Conservation (phyloP, 2,797 vertebrate genomes). For the Taeniopygia guttata region DNA sequence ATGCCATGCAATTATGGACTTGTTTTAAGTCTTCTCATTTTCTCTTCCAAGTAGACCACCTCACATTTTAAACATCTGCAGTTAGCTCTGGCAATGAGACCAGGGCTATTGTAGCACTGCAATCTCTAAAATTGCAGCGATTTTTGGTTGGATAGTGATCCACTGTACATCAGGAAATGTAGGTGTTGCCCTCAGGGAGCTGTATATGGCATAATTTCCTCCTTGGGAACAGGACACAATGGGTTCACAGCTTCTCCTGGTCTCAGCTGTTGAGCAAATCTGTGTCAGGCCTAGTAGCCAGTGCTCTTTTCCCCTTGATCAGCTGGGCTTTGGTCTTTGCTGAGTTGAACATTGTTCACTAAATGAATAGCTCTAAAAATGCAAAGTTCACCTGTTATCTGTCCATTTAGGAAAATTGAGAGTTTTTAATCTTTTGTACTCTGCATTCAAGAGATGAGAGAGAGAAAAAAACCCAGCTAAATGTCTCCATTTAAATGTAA, state of each 20-base stretch:
- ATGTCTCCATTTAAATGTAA: slow-evolving; percentile 68
- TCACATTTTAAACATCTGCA: not conserved
- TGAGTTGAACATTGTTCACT: not conserved
- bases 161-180: slow-evolving; percentile 6
- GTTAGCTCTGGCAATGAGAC: not conserved
- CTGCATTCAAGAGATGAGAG: slow-evolving; percentile 23
- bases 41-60: not conserved
- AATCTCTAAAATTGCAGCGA: not conserved
- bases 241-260: slow-evolving; percentile 22
- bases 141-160: slow-evolving; percentile 1
- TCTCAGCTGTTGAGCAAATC: slow-evolving; percentile 45
- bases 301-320: slow-evolving; percentile 27
- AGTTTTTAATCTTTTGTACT: slow-evolving; percentile 54
- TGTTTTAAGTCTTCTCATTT: slow-evolving; percentile 2
- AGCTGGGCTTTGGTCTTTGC: slow-evolving; percentile 25
- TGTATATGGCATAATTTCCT: slow-evolving; percentile 8
- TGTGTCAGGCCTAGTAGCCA: not conserved
- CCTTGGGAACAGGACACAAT: not conserved
- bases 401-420: slow-evolving; percentile 53
- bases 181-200: not conserved
- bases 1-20: not conserved
- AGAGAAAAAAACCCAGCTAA: not conserved
- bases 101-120: not conserved
- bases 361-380: slow-evolving; percentile 43
- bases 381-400: slow-evolving; percentile 47